Evolutionary conservation across 2,113 vertebrate species (phyloP), one percentile per base, ranked within the genome.

Genomic region (Orthonyx spaldingii): DNA sequence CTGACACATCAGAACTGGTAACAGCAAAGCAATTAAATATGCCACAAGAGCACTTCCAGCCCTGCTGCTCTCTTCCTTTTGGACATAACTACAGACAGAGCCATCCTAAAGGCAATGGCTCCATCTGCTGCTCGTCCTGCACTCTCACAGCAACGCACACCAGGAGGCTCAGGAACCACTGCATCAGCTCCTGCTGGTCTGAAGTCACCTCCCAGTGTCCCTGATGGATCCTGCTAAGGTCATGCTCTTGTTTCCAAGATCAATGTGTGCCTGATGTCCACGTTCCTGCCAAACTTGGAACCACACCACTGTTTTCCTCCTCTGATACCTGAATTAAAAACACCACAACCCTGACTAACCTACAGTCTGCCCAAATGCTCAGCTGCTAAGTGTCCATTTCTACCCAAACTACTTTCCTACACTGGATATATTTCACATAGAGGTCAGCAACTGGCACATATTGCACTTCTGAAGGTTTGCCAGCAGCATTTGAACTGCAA

Each of bases 91-190:
- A 35, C 79, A 87, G 60, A 18, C 8, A 78, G 47, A 95, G 33
- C 22, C 69, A 95, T 96, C 89, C 68, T 47, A 89, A 92, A 94
- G 94, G 95, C 81, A 95, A 97, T 94, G 94, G 95, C 96, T 97
- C 96, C 96, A 97, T 75, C 96, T 97, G 95, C 95, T 97, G 96
- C 93, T 96, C 22, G 72, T 94, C 60, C 72, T 91, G 95, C 84
- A 87, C 19, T 71, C 46, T 84, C 84, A 89, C 95, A 95, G 68
- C 59, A 53, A 74, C 18, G 15, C 7, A 1, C 18, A 83, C 66
- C 49, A 83, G 57, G 24, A 57, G 49, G 53, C 61, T 93, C 6
- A 1, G 74, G 61, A 87, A 10, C 5, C 46, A 35, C n/a, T 35
- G 7, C 18, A 35, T 11, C 27, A 60, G 39, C 27, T 84, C 47